Evolutionary conservation across 2,888 invertebrate species (phyloP).

Genomic region (Calameuta filiformis): DNA sequence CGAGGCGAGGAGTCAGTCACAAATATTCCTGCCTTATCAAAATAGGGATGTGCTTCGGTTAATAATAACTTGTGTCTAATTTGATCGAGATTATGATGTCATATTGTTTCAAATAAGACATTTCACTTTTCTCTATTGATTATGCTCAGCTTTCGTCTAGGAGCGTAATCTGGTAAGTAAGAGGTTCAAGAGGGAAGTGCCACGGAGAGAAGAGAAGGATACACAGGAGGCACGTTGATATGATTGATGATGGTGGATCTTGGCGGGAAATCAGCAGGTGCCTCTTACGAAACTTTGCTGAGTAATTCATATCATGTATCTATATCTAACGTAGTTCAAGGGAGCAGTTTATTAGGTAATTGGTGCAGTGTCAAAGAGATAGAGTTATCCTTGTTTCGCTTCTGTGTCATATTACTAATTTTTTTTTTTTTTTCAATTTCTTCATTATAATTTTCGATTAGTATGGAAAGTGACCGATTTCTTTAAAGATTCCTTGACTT

Average conservation of each 20-base stretch:
- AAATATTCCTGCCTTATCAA: not conserved
- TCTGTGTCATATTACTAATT: not conserved
- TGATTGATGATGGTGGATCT: slow-evolving; percentile 49
- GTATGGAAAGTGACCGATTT: not conserved
- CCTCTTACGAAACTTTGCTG: slow-evolving; percentile 40
- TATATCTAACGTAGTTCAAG: not conserved
- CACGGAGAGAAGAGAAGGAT: slow-evolving; percentile 27
- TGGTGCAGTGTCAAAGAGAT: not conserved
- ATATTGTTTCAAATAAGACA: not conserved
- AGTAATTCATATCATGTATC: slow-evolving; percentile 53
- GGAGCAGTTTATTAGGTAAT: not conserved
- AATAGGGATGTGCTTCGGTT: not conserved
- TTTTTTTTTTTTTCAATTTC: not conserved
- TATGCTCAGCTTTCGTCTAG: not conserved
- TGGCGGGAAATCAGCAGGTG: slow-evolving; percentile 56
- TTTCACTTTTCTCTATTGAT: not conserved
- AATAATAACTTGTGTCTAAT: not conserved
- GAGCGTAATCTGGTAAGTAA: not conserved
- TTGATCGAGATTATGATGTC: not conserved
- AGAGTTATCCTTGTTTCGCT: not conserved
- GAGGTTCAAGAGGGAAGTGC: slow-evolving; percentile 3
- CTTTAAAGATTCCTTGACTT: not conserved
- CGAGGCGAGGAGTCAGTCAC: not conserved
- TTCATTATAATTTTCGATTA: not conserved
- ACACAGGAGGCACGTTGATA: slow-evolving; percentile 35